Evolutionary conservation across 2,797 vertebrate species (phyloP), one percentile per base, ranked within the genome.

Genomic region (Crocodylus rhombifer): DNA sequence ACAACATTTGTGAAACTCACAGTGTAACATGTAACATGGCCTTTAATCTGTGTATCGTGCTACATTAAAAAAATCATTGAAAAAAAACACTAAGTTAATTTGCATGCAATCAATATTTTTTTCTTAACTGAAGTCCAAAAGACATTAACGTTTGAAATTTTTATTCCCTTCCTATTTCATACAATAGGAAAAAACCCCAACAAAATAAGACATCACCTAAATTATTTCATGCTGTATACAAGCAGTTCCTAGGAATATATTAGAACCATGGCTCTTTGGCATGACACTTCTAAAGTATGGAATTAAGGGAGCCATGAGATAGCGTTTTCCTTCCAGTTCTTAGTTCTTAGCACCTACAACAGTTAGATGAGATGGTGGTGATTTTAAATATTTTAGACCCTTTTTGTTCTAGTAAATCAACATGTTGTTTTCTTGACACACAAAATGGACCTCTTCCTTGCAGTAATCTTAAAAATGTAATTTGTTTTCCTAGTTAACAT

Each of bases 311-410:
- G 42, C 9, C 42, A 51, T 51, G 42, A 51, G 42, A 51, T 3
- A 51, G 42, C 3, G 10, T 51, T 51, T 51, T 51, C 42, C 42
- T 51, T 51, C 42, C 42, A 3, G 10, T 51, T 51, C 42, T 42
- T 51, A 51, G 42, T 51, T 51, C 42, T 42, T 51, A 51, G 42
- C 42, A 51, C 61, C 89, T 90, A 88, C 87, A 84, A 87, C 95
- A 58, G 86, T 89, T 78, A 91, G 73, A 71, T 64, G 78, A 87
- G 58, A 62, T 86, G 73, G 93, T 87, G 5, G 93, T 87, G 5
- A 33, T 90, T 94, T 96, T 56, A 86, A 16, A 17, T 84, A 73
- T 89, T 92, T 90, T 14, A 88, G 81, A 78, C 87, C 63, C 36
- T 73, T 36, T 90, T 64, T 61, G 78, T 92, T 93, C 73, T 62